These are phyloP conservation scores for Mizuhopecten yessoensis DNA, from an alignment of 1,140 invertebrate species.

Conservation along the genomic window DNA sequence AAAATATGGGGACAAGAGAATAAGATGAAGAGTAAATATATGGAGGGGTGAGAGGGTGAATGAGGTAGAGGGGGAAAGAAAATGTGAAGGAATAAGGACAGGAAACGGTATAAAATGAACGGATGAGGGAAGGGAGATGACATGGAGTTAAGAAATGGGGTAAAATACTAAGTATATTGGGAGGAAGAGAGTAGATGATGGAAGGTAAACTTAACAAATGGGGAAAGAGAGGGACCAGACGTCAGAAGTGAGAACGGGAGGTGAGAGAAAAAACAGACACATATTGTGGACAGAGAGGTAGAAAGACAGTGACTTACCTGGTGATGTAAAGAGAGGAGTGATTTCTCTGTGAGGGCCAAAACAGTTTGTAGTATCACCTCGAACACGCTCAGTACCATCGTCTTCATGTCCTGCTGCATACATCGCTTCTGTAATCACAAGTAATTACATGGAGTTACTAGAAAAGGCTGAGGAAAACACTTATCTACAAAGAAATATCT, in stretches of 20 bases:
- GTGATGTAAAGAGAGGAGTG: neutral
- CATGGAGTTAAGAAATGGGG: too few species aligned
- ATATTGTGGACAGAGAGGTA: too few species aligned
- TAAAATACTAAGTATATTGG: too few species aligned
- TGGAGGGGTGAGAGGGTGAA: neutral
- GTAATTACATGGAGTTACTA: too few species aligned
- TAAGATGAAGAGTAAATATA: neutral
- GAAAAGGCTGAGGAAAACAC: too few species aligned
- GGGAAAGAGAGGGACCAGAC: neutral
- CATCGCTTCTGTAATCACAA: conserved; percentile 62
- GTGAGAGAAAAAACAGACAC: too few species aligned
- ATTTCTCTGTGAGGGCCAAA: conserved; percentile 85
- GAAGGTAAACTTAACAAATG: neutral
- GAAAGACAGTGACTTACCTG: neutral
- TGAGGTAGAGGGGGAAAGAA: neutral
- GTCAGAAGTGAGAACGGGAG: too few species aligned
- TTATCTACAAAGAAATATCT: too few species aligned
- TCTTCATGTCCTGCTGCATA: conserved; percentile 88
- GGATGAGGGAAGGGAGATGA: too few species aligned
- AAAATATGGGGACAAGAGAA: neutral
- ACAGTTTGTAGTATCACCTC: conserved; percentile 94
- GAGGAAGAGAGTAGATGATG: neutral
- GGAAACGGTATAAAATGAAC: neutral
- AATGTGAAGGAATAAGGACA: neutral
- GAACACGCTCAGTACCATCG: conserved; percentile 90